Conservation (phyloP, 1,140 invertebrate genomes). For the Sitophilus oryzae region DNA sequence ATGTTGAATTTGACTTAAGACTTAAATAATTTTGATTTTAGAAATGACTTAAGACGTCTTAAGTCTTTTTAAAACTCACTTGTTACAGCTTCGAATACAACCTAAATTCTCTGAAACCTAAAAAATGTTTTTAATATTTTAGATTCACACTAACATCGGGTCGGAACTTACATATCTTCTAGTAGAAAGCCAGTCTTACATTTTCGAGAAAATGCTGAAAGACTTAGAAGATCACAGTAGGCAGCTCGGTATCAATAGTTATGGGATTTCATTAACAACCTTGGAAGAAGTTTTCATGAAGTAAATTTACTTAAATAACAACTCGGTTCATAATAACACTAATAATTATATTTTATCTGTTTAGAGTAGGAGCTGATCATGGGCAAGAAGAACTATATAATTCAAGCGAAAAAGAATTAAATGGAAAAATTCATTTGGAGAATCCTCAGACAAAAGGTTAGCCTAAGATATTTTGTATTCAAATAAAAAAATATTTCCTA, state of each 20-base stretch:
- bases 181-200: conserved; percentile 36
- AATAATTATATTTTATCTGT: conserved; percentile 19
- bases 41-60: too few species aligned
- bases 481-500: too few species aligned
- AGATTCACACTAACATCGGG: conserved; percentile 31
- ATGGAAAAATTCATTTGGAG: neutral
- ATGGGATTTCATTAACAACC: conserved; percentile 72
- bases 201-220: conserved; percentile 60
- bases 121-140: neutral
- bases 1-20: too few species aligned
- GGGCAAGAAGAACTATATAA: conserved; percentile 30
- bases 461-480: too few species aligned
- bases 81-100: neutral
- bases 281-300: conserved; percentile 89
- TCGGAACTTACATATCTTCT: conserved; percentile 36
- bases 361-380: conserved; percentile 47
- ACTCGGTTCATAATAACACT: conserved; percentile 9
- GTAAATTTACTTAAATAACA: conserved; percentile 51
- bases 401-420: conserved; percentile 6
- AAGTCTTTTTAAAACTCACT: too few species aligned
- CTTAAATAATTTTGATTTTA: too few species aligned
- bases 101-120: neutral
- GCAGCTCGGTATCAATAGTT: conserved; percentile 58
- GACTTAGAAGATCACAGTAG: conserved; percentile 61
- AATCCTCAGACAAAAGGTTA: conserved; percentile 1